Evolutionary conservation across 92 coral and sea anemone species (phyloP).

Genomic region (Heliopora coerulea): DNA sequence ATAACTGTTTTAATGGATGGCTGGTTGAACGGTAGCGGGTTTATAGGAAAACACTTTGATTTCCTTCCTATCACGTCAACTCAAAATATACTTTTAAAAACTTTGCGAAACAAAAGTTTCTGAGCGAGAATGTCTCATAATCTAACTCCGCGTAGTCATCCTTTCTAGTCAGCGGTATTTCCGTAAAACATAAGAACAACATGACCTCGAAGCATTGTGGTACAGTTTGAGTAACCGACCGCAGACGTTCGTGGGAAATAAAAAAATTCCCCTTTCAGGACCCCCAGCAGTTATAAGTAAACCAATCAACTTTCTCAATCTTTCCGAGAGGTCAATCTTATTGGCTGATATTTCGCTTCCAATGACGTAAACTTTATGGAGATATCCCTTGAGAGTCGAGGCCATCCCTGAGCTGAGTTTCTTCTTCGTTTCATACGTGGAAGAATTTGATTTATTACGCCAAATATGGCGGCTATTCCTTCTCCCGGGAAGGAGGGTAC

Average conservation of each 20-base stretch:
- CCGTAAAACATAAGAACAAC: neutral
- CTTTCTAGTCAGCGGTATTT: neutral
- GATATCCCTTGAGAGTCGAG: neutral
- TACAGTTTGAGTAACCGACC: neutral
- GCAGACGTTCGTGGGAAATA: constrained; percentile 7
- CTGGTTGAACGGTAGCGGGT: too few species aligned
- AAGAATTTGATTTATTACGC: neutral
- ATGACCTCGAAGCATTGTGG: constrained; percentile 6
- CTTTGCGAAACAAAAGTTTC: too few species aligned
- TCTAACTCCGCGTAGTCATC: too few species aligned
- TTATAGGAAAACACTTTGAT: too few species aligned
- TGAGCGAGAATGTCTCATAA: too few species aligned
- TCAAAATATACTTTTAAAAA: too few species aligned
- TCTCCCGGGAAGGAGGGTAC: constrained; percentile 5
- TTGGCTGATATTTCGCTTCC: neutral
- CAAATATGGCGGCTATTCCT: constrained; percentile 41
- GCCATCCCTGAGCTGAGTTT: neutral
- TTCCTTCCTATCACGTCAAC: too few species aligned
- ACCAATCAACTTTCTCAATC: constrained; percentile 21
- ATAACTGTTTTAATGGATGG: too few species aligned
- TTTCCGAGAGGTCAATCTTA: neutral
- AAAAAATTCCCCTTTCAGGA: neutral
- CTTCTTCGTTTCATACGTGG: neutral
- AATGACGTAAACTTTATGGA: neutral
- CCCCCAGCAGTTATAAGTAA: constrained; percentile 7